phyloP scores from a whole-genome alignment of 1,140 invertebrate genomes.

The Oppia nitens region DNA sequence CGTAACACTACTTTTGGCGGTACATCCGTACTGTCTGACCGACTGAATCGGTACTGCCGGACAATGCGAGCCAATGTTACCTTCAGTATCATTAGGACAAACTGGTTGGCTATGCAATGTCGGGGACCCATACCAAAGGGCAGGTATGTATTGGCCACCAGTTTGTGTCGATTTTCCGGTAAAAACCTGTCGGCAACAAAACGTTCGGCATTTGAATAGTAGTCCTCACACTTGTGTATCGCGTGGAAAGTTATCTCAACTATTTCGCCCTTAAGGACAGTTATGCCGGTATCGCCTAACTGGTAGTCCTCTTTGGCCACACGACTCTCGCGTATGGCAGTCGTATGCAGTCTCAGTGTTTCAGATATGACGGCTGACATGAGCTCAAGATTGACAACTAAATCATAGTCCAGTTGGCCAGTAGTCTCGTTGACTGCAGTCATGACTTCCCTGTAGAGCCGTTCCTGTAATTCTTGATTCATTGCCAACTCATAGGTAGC shows the following conservation, averaged over 20 bases:
- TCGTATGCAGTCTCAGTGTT: slow-evolving; percentile 26
- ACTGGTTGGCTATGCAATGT: slow-evolving; percentile 27
- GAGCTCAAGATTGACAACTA: slow-evolving; percentile 20
- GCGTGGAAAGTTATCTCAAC: slow-evolving; percentile 40
- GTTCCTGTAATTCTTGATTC: slow-evolving; percentile 25
- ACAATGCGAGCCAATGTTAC: slow-evolving; percentile 11
- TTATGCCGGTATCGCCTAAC: slow-evolving; percentile 32
- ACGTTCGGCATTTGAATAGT: slow-evolving; percentile 39
- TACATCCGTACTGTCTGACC: too few species aligned
- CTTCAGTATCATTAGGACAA: slow-evolving; percentile 17
- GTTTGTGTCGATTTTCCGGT: slow-evolving; percentile 2
- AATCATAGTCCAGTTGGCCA: neutral
- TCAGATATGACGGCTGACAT: slow-evolving; percentile 28
- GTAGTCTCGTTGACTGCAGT: neutral
- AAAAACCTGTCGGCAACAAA: slow-evolving; percentile 43
- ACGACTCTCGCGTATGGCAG: slow-evolving; percentile 27
- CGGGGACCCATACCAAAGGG: slow-evolving; percentile 25
- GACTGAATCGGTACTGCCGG: too few species aligned
- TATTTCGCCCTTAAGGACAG: slow-evolving; percentile 34
- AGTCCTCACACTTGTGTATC: slow-evolving; percentile 41
- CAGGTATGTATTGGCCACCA: slow-evolving; percentile 8
- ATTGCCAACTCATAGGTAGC: slow-evolving; percentile 26
- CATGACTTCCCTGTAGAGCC: slow-evolving; percentile 12
- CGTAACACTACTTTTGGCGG: too few species aligned
- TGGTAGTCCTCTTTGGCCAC: neutral